Evolutionary conservation across 2,888 invertebrate species (phyloP).

Genomic region (Phania funesta): DNA sequence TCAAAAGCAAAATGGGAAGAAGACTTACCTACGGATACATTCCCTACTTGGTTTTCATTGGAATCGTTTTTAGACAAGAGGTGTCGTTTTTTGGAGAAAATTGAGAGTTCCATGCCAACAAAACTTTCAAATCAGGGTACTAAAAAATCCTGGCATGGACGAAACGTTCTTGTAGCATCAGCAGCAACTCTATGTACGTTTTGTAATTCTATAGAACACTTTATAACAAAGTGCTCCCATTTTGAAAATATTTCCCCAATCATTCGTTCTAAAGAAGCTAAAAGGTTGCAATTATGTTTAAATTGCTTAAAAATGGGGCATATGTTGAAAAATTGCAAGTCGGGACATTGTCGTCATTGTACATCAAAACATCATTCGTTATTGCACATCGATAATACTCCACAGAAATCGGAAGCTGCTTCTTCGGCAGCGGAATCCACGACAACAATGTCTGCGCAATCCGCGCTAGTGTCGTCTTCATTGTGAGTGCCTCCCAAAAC

Average conservation of each 20-base stretch:
- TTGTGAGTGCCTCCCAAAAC: too few relatives aligned
- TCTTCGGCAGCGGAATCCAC: too few relatives aligned
- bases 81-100: slow-evolving; percentile 26
- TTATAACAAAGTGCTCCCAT: slow-evolving; percentile 10
- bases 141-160: not conserved
- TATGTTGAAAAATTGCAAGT: slow-evolving; percentile 17
- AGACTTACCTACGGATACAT: not conserved
- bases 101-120: not conserved
- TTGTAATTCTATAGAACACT: slow-evolving; percentile 8
- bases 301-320: slow-evolving; percentile 48
- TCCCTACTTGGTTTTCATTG: slow-evolving; percentile 28
- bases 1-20: slow-evolving; percentile 56
- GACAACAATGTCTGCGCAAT: not conserved
- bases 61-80: slow-evolving; percentile 38
- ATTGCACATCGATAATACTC: not conserved
- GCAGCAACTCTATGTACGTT: not conserved
- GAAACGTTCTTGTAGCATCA: slow-evolving; percentile 2
- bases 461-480: not conserved
- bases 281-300: not conserved
- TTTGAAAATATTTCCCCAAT: slow-evolving; percentile 25
- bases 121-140: not conserved
- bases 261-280: slow-evolving; percentile 7
- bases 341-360: slow-evolving; percentile 28
- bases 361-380: slow-evolving; percentile 26
- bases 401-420: not conserved